Evolutionary conservation across 2,888 invertebrate genomes (phyloP).

Genomic region (Horisme vitalbata): DNA sequence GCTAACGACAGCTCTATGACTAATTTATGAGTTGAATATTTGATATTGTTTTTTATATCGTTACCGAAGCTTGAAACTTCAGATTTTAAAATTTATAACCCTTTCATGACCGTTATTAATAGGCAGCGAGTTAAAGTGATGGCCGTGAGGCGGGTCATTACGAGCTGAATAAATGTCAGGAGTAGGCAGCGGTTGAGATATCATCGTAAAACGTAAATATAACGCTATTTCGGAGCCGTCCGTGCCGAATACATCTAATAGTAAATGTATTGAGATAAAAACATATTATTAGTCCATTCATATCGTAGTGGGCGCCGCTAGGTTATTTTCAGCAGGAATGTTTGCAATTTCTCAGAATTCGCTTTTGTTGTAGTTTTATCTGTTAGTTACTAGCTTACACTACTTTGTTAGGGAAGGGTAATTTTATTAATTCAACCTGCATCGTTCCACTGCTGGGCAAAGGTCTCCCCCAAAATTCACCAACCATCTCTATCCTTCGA

Average conservation of each 20-base stretch:
- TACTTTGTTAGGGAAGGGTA: too few species aligned
- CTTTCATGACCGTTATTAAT: conserved; percentile 1
- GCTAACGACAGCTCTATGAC: too few species aligned
- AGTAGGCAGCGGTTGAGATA: not conserved
- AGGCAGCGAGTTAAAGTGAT: not conserved
- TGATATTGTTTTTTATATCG: not conserved
- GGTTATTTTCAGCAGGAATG: too few species aligned
- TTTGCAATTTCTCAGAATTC: too few species aligned
- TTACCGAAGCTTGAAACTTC: not conserved
- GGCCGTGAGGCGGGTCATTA: conserved; percentile 15
- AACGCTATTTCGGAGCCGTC: conserved; percentile 5
- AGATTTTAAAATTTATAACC: not conserved
- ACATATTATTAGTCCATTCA: conserved; percentile 12
- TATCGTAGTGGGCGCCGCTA: too few species aligned
- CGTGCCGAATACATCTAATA: not conserved
- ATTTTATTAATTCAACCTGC: too few species aligned
- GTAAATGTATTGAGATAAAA: conserved; percentile 1
- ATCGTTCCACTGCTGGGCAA: too few species aligned
- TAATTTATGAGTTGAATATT: too few species aligned
- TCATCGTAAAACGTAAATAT: conserved; percentile 25
- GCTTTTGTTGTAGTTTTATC: too few species aligned
- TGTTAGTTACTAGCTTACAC: too few species aligned
- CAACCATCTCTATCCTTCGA: too few species aligned
- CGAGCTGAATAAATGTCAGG: conserved; percentile 3
- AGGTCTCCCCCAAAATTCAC: too few species aligned